Evolutionary conservation across 2,113 vertebrate species (phyloP), one percentile per base, ranked within the genome.

Genomic region (Meriones unguiculatus): DNA sequence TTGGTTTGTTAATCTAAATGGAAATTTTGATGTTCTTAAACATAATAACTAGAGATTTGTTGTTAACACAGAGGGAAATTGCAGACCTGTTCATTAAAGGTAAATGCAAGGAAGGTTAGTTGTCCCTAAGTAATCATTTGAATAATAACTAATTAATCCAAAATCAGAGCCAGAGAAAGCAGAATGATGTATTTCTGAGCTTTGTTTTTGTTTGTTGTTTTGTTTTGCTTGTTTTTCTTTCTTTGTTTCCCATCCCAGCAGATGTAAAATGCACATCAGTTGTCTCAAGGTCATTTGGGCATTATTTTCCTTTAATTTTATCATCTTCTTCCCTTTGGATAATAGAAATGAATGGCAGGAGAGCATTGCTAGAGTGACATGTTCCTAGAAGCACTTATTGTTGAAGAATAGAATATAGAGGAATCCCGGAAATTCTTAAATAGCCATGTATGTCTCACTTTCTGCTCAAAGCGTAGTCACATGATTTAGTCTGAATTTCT

Each of bases 21-120:
- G 62, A 88, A 96, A 94, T 5, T 85, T 93, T 82, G 70, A 70
- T 76, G 8, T n/a, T 72, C 87, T 82, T 93, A 84, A 78, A 64
- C 5, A 89, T 50, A 72, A 76, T 89, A 93, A 86, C 76, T 93
- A 54, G 84, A 64, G 35, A 38, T 57, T 81, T 76, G 72, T 86
- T 46, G 57, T 24, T 93, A 64, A 65, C 50, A 72, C 59, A 30
- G 6, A 84, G 32, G 18, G 3, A 89, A 62, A 86, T 65, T 95
- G 75, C 62, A 24, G 84, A 92, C 50, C 69, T 73, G 20, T 81
- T 93, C 78, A 41, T 94, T 87, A 35, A 81, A 87, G 93, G 69
- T 8, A 97, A 92, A 41, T 72, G 14, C 24, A 93, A 85, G 38
- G 41, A 82, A 25, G 57, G 18, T 46, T 64, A 94, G 11, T 20